Evolutionary conservation across 2,113 vertebrate species (phyloP).

Genomic region (Cercocebus atys): DNA sequence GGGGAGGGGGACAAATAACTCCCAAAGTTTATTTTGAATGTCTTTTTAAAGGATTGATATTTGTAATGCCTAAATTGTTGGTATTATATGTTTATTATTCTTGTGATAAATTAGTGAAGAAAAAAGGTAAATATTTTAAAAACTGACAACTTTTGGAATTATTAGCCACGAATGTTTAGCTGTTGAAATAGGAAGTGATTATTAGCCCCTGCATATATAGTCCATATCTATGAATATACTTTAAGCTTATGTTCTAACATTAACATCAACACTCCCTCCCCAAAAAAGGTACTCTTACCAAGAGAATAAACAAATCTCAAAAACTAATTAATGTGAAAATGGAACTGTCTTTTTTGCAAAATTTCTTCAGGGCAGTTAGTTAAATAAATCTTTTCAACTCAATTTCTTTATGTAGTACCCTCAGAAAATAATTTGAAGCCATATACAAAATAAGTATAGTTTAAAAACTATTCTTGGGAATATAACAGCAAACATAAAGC

Average conservation of each 20-base stretch:
- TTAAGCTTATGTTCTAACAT: background rate
- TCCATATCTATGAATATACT: background rate
- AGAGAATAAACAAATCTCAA: slow-evolving; percentile 30
- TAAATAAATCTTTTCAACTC: slow-evolving; percentile 11
- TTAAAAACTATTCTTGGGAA: background rate
- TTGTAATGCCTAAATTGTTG: background rate
- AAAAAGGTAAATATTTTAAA: background rate
- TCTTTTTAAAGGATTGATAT: background rate
- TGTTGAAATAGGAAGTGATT: background rate
- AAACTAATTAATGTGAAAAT: background rate
- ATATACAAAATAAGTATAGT: background rate
- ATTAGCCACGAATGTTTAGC: background rate
- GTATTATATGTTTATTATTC: background rate
- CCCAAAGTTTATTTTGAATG: background rate
- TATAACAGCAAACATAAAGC: background rate
- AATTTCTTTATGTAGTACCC: background rate
- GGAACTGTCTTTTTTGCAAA: background rate
- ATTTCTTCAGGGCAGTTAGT: background rate
- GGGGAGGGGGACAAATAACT: background rate
- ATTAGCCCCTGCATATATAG: background rate
- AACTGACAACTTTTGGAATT: slow-evolving; percentile 12
- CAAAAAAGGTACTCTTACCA: background rate
- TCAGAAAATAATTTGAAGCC: slow-evolving; percentile 37
- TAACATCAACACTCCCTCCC: background rate
- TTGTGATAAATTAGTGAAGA: background rate